Percentiles rank a stretch among this genome's conserved stretches.
Conservation (phyloP, 2,113 vertebrate genomes). For the Macquaria australasica region DNA sequence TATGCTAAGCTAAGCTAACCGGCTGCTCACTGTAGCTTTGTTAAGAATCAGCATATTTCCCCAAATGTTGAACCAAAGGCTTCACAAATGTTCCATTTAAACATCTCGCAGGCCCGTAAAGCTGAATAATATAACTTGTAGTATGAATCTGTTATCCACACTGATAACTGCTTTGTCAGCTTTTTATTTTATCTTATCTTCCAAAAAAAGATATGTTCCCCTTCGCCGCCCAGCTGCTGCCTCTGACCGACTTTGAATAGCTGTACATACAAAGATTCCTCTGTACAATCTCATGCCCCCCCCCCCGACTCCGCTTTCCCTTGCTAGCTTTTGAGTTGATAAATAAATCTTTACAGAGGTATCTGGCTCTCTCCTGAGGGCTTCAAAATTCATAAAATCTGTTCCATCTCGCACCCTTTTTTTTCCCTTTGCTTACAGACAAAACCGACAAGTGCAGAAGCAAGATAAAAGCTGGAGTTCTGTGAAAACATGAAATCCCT, state of each 20-base stretch:
- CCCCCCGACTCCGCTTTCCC: constrained; percentile 17
- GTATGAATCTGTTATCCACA: constrained; percentile 16
- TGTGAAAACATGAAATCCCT: constrained; percentile 44
- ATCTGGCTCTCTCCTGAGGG: constrained; percentile 39
- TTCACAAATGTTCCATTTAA: neutral
- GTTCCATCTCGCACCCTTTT: constrained; percentile 44
- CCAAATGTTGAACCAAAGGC: neutral
- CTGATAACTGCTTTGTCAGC: constrained; percentile 16
- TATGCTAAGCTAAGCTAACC: neutral
- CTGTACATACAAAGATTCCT: constrained; percentile 27
- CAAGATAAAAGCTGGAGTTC: constrained; percentile 60
- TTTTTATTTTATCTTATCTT: constrained; percentile 43
- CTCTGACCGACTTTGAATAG: constrained; percentile 42
- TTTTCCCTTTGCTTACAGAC: constrained; percentile 35
- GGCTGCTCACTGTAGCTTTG: neutral
- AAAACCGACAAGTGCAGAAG: constrained; percentile 51
- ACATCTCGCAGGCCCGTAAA: neutral
- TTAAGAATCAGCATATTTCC: neutral
- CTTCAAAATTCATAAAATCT: constrained; percentile 67
- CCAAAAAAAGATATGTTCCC: constrained; percentile 7
- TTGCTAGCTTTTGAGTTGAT: constrained; percentile 59
- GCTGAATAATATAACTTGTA: constrained; percentile 3
- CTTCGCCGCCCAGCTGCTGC: constrained; percentile 13
- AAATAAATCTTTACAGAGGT: constrained; percentile 69
- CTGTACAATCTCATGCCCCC: constrained; percentile 33